Base-by-base conservation (phyloP, 2,113 vertebrate genomes). In the Nycticorax nycticorax region DNA sequence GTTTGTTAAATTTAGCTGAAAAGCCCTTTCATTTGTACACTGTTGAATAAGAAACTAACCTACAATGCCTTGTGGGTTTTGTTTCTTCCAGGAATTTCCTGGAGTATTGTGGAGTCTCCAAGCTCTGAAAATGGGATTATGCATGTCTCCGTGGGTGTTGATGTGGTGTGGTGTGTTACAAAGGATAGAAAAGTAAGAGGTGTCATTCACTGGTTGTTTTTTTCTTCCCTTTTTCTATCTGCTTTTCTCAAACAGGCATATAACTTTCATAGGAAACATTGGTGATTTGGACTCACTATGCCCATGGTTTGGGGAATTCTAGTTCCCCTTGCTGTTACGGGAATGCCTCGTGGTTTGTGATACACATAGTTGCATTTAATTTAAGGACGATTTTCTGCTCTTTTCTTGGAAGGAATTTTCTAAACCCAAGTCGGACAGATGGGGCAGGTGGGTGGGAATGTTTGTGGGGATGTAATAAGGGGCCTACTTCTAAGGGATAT, bases 111-210 rank as follows among this genome's bases (percentile, higher is more conserved):
- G 96, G 99, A 99, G 64, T 98, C 99, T 71, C 99, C 99, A 12
- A 98, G 97, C 67, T 82, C 99, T 19, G 99, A 99, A 63, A 98
- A 99, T 2, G 99, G 99, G 45, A 98, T 98, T 75, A 98, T 98
- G 94, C 99, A 99, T 1, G 96, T 99, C 32, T 98, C 99, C 0
- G 99, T 98, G 75, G 99, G 99, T 20, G 95, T 98, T 24, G 98
- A 98, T 28, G 99, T 99, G 24, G 99, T 99, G 73, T 99, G 99
- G 99, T 99, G 99, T 26, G 92, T 99, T 76, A 99, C 99, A 33
- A 99, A 99, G 86, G 99, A 99, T 41, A 98, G 98, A 91, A 99
- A 99, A 96, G 99, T 99, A 98, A 99, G 98, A 88, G 19, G 4
- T 50, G 62, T 60, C 27, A 32, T 39, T 14, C n/a, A 60, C 45